phyloP scores from a whole-genome alignment of 2,888 invertebrate species.

The Morpho helenor region DNA sequence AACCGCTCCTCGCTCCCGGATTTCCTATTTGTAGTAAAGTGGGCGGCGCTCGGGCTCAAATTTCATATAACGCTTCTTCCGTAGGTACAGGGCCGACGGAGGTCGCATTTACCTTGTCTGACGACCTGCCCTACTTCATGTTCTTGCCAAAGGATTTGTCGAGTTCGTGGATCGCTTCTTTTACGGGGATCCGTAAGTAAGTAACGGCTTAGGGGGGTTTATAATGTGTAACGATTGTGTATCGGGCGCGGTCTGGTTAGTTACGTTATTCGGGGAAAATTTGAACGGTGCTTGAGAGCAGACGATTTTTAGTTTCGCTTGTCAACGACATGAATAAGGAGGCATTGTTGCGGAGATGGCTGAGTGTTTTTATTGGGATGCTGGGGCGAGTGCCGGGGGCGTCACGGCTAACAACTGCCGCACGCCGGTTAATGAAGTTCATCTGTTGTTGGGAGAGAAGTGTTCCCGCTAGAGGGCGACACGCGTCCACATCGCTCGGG shows the following conservation, averaged over 20 bases:
- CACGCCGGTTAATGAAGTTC: conserved; percentile 70
- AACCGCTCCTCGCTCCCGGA: conserved; percentile 77
- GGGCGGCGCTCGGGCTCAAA: conserved; percentile 72
- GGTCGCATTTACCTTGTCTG: conserved; percentile 64
- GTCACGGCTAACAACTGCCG: conserved; percentile 69
- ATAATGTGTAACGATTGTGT: conserved; percentile 12
- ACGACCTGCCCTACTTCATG: conserved; percentile 75
- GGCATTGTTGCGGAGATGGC: conserved; percentile 65
- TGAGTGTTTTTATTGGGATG: conserved; percentile 69
- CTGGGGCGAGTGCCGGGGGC: conserved; percentile 63
- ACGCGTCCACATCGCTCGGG: conserved; percentile 47
- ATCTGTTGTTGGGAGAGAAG: conserved; percentile 65
- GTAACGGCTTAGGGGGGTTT: conserved; percentile 62
- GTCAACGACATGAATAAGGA: conserved; percentile 72
- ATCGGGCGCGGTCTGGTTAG: background rate
- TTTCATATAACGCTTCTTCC: conserved; percentile 73
- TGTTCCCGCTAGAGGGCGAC: conserved; percentile 52
- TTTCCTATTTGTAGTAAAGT: conserved; percentile 79
- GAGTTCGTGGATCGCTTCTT: conserved; percentile 47
- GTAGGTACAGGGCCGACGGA: conserved; percentile 62
- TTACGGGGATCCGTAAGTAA: conserved; percentile 68
- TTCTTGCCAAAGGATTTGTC: conserved; percentile 76
- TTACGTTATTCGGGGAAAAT: background rate
- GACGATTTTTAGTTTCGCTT: conserved; percentile 62
- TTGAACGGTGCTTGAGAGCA: conserved; percentile 46